Evolutionary conservation across 2,888 invertebrate genomes (phyloP).

Genomic region (Drosophila colorata): DNA sequence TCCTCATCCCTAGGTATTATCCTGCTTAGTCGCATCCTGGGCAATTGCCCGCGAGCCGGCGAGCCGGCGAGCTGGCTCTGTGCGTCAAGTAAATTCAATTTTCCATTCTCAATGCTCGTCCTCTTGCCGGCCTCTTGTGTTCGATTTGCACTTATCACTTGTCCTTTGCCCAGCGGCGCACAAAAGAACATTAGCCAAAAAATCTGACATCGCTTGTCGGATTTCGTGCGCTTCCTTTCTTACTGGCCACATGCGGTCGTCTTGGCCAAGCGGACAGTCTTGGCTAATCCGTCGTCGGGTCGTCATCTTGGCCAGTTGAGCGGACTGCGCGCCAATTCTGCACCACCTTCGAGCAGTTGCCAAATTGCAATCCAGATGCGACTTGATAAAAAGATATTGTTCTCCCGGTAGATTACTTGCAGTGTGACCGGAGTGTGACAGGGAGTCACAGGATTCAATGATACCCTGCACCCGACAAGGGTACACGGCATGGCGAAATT

Average conservation of each 20-base stretch:
- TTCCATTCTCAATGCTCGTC: constrained; percentile 21
- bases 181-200: constrained; percentile 27
- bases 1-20: constrained; percentile 28
- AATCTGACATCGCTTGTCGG: constrained; percentile 14
- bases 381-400: no score
- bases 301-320: neutral
- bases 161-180: neutral
- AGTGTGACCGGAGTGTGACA: no score
- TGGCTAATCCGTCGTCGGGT: constrained; percentile 47
- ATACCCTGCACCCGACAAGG: no score
- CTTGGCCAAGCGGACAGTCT: constrained; percentile 13
- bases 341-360: neutral
- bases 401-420: no score
- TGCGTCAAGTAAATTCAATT: constrained; percentile 41
- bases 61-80: constrained; percentile 1
- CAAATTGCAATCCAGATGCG: neutral
- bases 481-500: no score
- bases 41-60: constrained; percentile 47
- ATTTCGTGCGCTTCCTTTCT: neutral
- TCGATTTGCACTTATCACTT: constrained; percentile 14
- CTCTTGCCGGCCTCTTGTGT: neutral
- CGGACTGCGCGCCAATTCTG: constrained; percentile 32
- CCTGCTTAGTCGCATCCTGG: constrained; percentile 52
- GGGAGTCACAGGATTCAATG: no score
- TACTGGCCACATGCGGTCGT: constrained; percentile 40